Conservation (phyloP, 2,797 vertebrate genomes). For the Glyptemys insculpta region DNA sequence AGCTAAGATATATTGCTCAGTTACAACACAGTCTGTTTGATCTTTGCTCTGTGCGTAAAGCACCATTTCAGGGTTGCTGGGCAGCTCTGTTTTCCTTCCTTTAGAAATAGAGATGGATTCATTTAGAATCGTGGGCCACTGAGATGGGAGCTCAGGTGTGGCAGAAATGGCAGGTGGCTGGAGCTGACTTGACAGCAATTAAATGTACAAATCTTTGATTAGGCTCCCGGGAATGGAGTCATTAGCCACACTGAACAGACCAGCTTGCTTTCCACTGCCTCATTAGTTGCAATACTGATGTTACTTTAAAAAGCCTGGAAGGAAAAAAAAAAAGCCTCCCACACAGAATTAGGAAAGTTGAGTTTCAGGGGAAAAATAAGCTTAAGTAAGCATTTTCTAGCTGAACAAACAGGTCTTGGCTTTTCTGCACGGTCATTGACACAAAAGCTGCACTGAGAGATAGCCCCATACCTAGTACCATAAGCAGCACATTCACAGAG, state of each 20-base stretch:
- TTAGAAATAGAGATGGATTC: slow-evolving; percentile 86
- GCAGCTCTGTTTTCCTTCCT: slow-evolving; percentile 88
- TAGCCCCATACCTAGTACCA: neutral
- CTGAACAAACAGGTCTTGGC: slow-evolving; percentile 64
- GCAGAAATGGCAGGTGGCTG: slow-evolving; percentile 91
- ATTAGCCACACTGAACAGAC: slow-evolving; percentile 87
- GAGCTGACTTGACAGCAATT: slow-evolving; percentile 94
- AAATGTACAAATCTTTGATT: slow-evolving; percentile 96
- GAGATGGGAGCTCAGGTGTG: slow-evolving; percentile 88
- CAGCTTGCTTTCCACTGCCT: slow-evolving; percentile 85
- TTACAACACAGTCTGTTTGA: slow-evolving; percentile 64
- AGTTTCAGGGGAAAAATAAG: slow-evolving; percentile 64
- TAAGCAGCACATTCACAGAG: neutral
- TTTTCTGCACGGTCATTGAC: slow-evolving; percentile 56
- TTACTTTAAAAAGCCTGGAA: slow-evolving; percentile 80
- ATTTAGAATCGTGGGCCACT: slow-evolving; percentile 81
- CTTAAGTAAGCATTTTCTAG: slow-evolving; percentile 76
- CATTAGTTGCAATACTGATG: slow-evolving; percentile 83
- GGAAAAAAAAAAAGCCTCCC: slow-evolving; percentile 53
- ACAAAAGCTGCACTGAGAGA: slow-evolving; percentile 48
- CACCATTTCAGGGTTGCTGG: slow-evolving; percentile 84
- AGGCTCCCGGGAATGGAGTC: slow-evolving; percentile 90
- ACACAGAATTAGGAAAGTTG: slow-evolving; percentile 66
- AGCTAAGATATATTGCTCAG: slow-evolving; percentile 50
- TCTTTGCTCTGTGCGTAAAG: slow-evolving; percentile 73